Evolutionary conservation across 2,113 vertebrate genomes (phyloP), one percentile per base, ranked within the genome.

Genomic region (Actenoides lindsayi): DNA sequence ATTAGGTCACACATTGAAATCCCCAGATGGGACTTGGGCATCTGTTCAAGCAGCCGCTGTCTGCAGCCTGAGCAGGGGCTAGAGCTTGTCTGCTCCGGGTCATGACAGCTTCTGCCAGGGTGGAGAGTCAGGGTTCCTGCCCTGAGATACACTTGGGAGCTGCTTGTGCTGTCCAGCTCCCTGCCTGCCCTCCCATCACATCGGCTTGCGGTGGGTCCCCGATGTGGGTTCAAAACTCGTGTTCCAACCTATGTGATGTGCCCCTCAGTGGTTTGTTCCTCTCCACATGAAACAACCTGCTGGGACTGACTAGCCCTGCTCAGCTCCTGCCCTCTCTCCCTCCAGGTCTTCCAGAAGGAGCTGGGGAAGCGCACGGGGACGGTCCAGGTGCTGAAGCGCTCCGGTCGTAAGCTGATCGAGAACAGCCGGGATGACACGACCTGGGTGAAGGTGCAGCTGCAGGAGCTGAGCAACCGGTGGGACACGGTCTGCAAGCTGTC

Each of bases 401-500:
- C 99, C 0, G 99, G 99, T 8, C 98, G 99, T 53, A 99, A 99
- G 71, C 98, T 99, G 25, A 99, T 99, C 60, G 99, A 99, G 37
- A 99, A 98, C 13, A 99, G 99, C 56, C 97, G 99, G 0, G 99
- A 99, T 0, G 99, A 99, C 96, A 99, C 99, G 0, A 99, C 99
- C 0, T 99, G 99, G 99, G 99, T 99, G 84, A 99, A 99, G 93
- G 99, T 99, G 90, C 99, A 99, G 92, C 98, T 99, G 31, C 99
- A 99, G 94, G 99, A 99, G 96, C 98, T 99, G 46, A 99, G 99
- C 97, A 99, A 98, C 97, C 99, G 99, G 77, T 99, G 99, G 99
- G 99, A 99, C 37, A 99, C 98, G 0, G 99, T 99, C 75, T 99
- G 99, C 37, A 99, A 99, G 46, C 98, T 99, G 62, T 99, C 99